Percentiles rank a stretch among this genome's conserved stretches.
Conservation (phyloP, 2,888 invertebrate genomes). For the Andricus curvator region DNA sequence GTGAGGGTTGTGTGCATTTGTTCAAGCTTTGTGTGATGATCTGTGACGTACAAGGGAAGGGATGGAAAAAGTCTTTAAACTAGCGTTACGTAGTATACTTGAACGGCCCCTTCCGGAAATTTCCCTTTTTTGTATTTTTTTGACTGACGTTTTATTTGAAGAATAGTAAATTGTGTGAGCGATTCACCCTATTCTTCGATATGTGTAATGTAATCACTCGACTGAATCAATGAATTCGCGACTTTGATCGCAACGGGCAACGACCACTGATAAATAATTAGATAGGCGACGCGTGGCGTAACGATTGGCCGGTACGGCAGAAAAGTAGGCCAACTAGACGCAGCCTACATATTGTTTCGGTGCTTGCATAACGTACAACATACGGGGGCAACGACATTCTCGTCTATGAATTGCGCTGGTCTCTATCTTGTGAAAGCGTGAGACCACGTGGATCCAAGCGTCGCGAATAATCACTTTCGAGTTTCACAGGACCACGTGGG, state of each 20-base stretch:
- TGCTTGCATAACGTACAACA: slow-evolving; percentile 60
- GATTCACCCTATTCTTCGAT: neutral
- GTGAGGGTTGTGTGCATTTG: too few species aligned
- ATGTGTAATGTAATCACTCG: neutral
- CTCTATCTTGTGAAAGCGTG: slow-evolving; percentile 73
- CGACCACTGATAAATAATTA: slow-evolving; percentile 27
- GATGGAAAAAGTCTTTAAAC: too few species aligned
- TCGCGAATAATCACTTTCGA: slow-evolving; percentile 57
- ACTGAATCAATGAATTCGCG: neutral
- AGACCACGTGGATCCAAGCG: slow-evolving; percentile 58
- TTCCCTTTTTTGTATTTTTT: too few species aligned
- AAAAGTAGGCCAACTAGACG: slow-evolving; percentile 59
- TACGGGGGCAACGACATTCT: slow-evolving; percentile 56
- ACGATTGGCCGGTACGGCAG: slow-evolving; percentile 14
- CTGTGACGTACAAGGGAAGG: too few species aligned
- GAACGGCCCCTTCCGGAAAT: too few species aligned
- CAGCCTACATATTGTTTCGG: slow-evolving; percentile 64
- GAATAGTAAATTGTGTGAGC: neutral
- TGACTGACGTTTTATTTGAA: neutral
- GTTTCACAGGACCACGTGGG: slow-evolving; percentile 57
- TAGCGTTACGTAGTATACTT: too few species aligned
- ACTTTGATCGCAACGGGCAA: slow-evolving; percentile 44
- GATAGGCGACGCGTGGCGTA: slow-evolving; percentile 10
- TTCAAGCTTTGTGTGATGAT: too few species aligned
- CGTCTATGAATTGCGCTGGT: slow-evolving; percentile 50